These are phyloP conservation scores for Adrianichthys oophorus DNA, from an alignment of 2,797 vertebrate genomes.

Conservation along the genomic window DNA sequence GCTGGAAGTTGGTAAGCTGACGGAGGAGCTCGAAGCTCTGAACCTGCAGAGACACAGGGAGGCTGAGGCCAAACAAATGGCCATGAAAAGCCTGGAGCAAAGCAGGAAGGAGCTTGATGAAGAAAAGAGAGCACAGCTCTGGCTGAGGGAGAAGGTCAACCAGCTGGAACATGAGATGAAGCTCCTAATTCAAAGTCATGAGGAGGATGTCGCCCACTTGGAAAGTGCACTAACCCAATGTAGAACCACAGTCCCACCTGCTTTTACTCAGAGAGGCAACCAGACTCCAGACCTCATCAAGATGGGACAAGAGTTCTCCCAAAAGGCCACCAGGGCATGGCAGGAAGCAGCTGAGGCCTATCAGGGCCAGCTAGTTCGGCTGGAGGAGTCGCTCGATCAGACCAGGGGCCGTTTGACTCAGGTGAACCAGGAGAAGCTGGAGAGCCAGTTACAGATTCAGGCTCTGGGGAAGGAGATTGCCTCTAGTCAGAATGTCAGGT, in stretches of 20 bases:
- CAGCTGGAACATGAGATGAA: constrained; percentile 86
- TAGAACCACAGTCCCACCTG: constrained; percentile 28
- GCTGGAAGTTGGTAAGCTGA: constrained; percentile 79
- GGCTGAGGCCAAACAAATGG: constrained; percentile 72
- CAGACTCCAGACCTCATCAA: constrained; percentile 67
- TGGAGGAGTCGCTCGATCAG: constrained; percentile 82
- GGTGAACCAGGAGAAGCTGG: constrained; percentile 79
- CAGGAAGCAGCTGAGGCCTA: constrained; percentile 82
- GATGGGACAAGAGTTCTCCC: constrained; percentile 80
- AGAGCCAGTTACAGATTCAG: constrained; percentile 78
- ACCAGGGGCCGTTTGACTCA: constrained; percentile 74
- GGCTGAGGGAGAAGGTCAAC: constrained; percentile 80
- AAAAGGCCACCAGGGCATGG: constrained; percentile 82
- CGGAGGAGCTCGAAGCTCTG: constrained; percentile 77
- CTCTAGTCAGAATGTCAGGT: constrained; percentile 70
- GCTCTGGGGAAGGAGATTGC: constrained; percentile 81
- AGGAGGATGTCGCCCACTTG: constrained; percentile 81
- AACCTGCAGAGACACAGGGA: constrained; percentile 76
- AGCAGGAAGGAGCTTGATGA: constrained; percentile 82
- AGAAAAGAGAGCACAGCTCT: constrained; percentile 82
- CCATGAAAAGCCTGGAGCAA: constrained; percentile 65
- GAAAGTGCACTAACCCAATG: constrained; percentile 41
- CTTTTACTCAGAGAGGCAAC: constrained; percentile 22
- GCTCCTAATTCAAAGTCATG: constrained; percentile 75
- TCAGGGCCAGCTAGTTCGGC: constrained; percentile 76